A percentile compares a stretch with the other conserved stretches of the same genome.
phyloP scores from a whole-genome alignment of 2,888 invertebrate genomes.

The Margaritifera margaritifera region DNA sequence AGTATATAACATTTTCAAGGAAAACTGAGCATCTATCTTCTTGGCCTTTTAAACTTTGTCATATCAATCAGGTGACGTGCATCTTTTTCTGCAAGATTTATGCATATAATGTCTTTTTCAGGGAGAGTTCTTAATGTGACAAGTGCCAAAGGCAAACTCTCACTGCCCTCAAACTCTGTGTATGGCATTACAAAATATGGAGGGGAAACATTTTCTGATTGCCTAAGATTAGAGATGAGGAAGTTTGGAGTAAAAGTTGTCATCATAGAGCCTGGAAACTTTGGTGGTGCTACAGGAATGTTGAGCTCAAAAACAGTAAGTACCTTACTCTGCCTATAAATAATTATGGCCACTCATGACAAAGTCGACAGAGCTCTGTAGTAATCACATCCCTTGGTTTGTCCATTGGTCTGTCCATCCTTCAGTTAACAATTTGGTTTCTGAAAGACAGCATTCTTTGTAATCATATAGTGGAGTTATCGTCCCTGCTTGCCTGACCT shows the following conservation, averaged over 20 bases:
- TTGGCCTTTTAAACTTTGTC: background rate
- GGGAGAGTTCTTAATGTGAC: slow-evolving; percentile 73
- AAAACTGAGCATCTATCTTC: background rate
- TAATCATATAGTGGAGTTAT: too few species aligned
- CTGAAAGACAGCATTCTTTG: too few species aligned
- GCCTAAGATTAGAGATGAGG: slow-evolving; percentile 60
- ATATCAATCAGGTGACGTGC: background rate
- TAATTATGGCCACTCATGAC: background rate
- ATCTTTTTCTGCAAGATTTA: background rate
- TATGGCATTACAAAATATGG: slow-evolving; percentile 64
- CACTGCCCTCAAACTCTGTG: slow-evolving; percentile 51
- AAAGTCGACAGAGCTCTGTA: too few species aligned
- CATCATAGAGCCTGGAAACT: slow-evolving; percentile 64
- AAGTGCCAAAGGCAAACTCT: slow-evolving; percentile 69
- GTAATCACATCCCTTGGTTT: too few species aligned
- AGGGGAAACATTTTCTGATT: slow-evolving; percentile 61
- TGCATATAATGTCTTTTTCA: slow-evolving; percentile 16
- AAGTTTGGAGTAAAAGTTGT: slow-evolving; percentile 61
- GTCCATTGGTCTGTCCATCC: too few species aligned
- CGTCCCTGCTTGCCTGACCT: too few species aligned
- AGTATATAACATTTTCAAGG: background rate
- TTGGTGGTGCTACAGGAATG: slow-evolving; percentile 70
- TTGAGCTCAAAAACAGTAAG: slow-evolving; percentile 52
- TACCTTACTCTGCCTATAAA: slow-evolving; percentile 3
- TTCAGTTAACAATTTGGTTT: too few species aligned